Conservation (phyloP, 1,140 invertebrate species). For the Meloidogyne chitwoodi region DNA sequence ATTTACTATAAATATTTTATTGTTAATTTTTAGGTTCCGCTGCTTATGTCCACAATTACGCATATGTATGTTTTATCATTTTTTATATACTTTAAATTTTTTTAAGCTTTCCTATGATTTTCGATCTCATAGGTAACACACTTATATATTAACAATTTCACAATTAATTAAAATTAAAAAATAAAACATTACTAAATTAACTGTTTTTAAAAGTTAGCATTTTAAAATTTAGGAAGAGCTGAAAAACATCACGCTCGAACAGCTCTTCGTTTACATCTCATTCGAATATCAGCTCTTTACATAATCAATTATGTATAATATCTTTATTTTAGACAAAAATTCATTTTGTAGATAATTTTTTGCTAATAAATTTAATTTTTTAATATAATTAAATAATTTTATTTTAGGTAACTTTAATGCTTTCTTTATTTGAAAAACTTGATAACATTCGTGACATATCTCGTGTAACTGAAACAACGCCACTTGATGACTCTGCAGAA, state of each 20-base stretch:
- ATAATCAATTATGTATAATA: conserved; percentile 85
- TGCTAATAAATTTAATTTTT: too few relatives aligned
- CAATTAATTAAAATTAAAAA: too few relatives aligned
- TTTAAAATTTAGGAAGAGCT: conserved; percentile 73
- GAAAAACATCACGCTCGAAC: conserved; percentile 79
- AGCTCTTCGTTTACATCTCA: conserved; percentile 77
- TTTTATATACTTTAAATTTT: background rate
- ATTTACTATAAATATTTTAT: background rate
- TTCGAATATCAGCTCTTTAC: conserved; percentile 86
- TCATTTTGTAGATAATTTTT: too few relatives aligned
- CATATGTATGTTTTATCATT: conserved; percentile 64
- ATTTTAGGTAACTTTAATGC: conserved; percentile 74
- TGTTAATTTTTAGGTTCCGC: conserved; percentile 23
- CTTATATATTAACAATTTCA: too few relatives aligned
- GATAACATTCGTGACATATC: conserved; percentile 56
- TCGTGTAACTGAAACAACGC: background rate
- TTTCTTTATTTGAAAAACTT: conserved; percentile 77
- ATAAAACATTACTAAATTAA: too few relatives aligned
- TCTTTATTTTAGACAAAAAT: too few relatives aligned
- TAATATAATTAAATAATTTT: background rate
- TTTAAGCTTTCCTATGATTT: conserved; percentile 75
- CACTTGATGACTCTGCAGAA: background rate
- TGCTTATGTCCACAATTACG: conserved; percentile 68
- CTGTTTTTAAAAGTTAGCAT: too few relatives aligned
- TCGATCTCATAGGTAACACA: conserved; percentile 81